Evolutionary conservation across 1,140 invertebrate genomes (phyloP).

Genomic region (Spodoptera litura): DNA sequence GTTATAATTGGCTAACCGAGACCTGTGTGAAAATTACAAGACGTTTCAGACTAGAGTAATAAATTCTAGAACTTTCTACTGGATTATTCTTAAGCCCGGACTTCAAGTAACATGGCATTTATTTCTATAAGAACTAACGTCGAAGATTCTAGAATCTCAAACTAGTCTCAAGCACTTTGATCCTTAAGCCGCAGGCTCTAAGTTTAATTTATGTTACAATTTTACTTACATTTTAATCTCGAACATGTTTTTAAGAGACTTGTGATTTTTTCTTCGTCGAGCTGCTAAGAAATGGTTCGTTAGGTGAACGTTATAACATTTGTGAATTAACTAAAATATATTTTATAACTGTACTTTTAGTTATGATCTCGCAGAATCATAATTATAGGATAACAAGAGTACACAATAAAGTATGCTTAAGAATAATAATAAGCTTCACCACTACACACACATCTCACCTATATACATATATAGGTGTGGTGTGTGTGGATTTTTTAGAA

Average conservation of each 20-base stretch:
- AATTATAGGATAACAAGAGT: too few relatives aligned
- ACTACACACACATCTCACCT: too few relatives aligned
- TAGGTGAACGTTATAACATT: too few relatives aligned
- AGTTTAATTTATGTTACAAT: conserved; percentile 19
- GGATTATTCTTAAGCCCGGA: conserved; percentile 39
- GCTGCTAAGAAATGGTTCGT: too few relatives aligned
- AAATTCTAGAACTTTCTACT: conserved; percentile 32
- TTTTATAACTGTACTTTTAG: too few relatives aligned
- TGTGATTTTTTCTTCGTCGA: not conserved
- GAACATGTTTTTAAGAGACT: conserved; percentile 6
- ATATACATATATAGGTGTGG: too few relatives aligned
- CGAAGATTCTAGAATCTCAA: conserved; percentile 13
- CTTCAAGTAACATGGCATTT: conserved; percentile 23
- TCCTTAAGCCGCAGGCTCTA: conserved; percentile 17
- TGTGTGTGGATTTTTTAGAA: too few relatives aligned
- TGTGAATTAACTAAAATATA: too few relatives aligned
- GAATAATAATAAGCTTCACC: too few relatives aligned
- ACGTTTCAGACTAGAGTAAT: conserved; percentile 19
- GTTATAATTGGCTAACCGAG: conserved; percentile 20
- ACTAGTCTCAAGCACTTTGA: conserved; percentile 17
- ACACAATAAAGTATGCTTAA: too few relatives aligned
- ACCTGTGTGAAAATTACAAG: conserved; percentile 22
- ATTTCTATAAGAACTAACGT: conserved; percentile 12
- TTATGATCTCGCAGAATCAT: too few relatives aligned
- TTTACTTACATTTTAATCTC: conserved; percentile 17